Conservation (phyloP, 2,113 vertebrate genomes). For the Thunnus thynnus region DNA sequence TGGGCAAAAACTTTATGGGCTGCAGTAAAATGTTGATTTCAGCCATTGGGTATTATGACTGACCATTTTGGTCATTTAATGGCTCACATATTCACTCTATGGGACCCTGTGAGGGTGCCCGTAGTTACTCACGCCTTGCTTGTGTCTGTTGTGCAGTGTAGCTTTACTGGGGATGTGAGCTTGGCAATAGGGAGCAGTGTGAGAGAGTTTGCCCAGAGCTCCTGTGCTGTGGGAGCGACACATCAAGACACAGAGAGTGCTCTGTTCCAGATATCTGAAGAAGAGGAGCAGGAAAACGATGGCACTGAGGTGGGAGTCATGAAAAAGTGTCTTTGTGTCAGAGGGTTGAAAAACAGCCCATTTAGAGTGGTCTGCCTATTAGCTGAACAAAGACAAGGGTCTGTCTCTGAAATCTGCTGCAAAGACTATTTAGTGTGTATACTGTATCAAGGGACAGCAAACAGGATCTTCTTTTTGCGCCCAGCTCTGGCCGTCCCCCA, state of each 20-base stretch:
- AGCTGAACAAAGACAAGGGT: conserved; percentile 81
- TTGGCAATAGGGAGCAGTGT: conserved; percentile 65
- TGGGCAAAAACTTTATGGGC: conserved; percentile 70
- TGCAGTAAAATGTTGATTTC: conserved; percentile 75
- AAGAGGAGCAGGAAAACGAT: conserved; percentile 82
- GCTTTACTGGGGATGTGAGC: conserved; percentile 58
- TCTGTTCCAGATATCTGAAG: conserved; percentile 82
- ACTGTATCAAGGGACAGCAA: conserved; percentile 83
- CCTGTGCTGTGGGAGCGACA: conserved; percentile 77
- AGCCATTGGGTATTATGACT: conserved; percentile 70
- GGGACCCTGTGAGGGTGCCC: conserved; percentile 54
- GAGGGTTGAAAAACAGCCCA: conserved; percentile 84
- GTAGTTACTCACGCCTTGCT: conserved; percentile 56
- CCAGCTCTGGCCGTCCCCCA: conserved; percentile 63
- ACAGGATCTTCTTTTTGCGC: conserved; percentile 81
- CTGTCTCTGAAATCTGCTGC: conserved; percentile 81
- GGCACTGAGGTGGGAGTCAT: conserved; percentile 80
- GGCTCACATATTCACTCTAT: conserved; percentile 59
- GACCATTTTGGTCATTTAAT: conserved; percentile 75
- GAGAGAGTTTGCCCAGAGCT: conserved; percentile 74
- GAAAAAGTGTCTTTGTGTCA: conserved; percentile 86
- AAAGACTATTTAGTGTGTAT: conserved; percentile 82
- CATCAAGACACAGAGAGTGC: conserved; percentile 80
- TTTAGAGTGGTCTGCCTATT: conserved; percentile 84
- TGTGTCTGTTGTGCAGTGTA: conserved; percentile 47